Conservation (phyloP, 2,888 invertebrate species). For the Mythimna pallens region DNA sequence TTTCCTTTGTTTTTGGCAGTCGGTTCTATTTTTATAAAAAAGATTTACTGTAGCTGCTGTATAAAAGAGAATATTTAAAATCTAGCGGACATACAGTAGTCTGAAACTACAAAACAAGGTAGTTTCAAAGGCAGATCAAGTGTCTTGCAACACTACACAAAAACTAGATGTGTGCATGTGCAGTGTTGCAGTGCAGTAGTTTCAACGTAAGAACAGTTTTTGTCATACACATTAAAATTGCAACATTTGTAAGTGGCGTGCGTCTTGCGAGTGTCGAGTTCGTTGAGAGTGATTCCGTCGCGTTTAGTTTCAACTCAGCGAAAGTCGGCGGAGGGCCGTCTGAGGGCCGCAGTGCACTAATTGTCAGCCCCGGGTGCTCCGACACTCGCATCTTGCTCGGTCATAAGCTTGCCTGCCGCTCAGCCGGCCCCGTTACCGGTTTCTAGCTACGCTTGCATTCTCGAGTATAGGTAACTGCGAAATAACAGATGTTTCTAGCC, state of each 20-base stretch:
- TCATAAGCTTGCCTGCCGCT: conserved; percentile 39
- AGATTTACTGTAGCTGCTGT: too few species aligned
- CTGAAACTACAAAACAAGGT: not conserved
- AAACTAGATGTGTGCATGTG: conserved; percentile 4
- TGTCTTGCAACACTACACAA: conserved; percentile 10
- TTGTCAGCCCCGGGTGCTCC: conserved; percentile 75
- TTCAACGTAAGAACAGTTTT: conserved; percentile 37
- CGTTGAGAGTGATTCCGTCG: conserved; percentile 70
- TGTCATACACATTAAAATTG: conserved; percentile 55
- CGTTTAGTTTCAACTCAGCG: conserved; percentile 74
- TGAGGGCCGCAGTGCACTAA: conserved; percentile 80
- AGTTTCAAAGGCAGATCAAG: conserved; percentile 32
- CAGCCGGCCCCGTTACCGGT: conserved; percentile 39
- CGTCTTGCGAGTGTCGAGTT: conserved; percentile 59
- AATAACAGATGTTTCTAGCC: conserved; percentile 10
- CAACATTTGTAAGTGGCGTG: conserved; percentile 61
- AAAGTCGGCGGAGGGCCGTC: conserved; percentile 77
- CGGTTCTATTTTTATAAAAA: too few species aligned
- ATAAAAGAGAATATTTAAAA: not conserved
- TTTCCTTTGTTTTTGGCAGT: too few species aligned
- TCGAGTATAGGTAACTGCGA: conserved; percentile 19
- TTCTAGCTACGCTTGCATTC: conserved; percentile 33
- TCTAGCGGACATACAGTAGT: not conserved
- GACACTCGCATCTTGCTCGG: conserved; percentile 59
- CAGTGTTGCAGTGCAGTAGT: conserved; percentile 6